Evolutionary conservation across 2,113 vertebrate genomes (phyloP).

Genomic region (Siphamia tubifer): DNA sequence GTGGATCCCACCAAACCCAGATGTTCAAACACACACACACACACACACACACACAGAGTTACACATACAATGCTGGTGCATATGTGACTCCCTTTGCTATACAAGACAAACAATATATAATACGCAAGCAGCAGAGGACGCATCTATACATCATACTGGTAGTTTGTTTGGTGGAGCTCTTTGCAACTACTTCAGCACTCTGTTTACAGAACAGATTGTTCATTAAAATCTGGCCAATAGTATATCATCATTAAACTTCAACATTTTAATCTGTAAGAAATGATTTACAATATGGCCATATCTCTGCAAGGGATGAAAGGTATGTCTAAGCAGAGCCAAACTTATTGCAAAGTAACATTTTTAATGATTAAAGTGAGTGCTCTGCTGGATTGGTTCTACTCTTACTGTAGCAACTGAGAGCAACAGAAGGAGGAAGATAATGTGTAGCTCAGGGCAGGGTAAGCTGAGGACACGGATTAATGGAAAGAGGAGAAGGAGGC

Average conservation of each 20-base stretch:
- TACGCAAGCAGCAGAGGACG: slow-evolving; percentile 1
- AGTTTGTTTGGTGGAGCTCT: not conserved
- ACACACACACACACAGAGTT: not conserved
- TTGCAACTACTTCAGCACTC: not conserved
- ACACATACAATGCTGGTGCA: not conserved
- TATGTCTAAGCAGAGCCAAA: slow-evolving; percentile 26
- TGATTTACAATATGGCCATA: slow-evolving; percentile 45
- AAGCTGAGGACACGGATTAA: slow-evolving; percentile 36
- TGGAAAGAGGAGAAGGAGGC: not conserved
- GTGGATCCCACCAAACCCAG: not conserved
- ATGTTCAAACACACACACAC: not conserved
- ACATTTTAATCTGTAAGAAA: slow-evolving; percentile 46
- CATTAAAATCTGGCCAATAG: not conserved
- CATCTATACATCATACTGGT: not conserved
- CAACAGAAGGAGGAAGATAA: slow-evolving; percentile 16
- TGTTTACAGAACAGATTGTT: not conserved
- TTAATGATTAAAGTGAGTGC: slow-evolving; percentile 56
- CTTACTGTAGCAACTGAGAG: slow-evolving; percentile 12
- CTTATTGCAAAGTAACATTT: slow-evolving; percentile 26
- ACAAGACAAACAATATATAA: not conserved
- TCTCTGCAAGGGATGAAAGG: slow-evolving; percentile 12
- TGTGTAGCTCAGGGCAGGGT: slow-evolving; percentile 9
- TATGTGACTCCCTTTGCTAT: not conserved
- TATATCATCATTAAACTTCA: slow-evolving; percentile 12
- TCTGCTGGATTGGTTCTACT: slow-evolving; percentile 12